A percentile compares a stretch with the other conserved stretches of the same genome.
phyloP scores from a whole-genome alignment of 2,797 vertebrate genomes.

The Phrynocephalus guinanensis region DNA sequence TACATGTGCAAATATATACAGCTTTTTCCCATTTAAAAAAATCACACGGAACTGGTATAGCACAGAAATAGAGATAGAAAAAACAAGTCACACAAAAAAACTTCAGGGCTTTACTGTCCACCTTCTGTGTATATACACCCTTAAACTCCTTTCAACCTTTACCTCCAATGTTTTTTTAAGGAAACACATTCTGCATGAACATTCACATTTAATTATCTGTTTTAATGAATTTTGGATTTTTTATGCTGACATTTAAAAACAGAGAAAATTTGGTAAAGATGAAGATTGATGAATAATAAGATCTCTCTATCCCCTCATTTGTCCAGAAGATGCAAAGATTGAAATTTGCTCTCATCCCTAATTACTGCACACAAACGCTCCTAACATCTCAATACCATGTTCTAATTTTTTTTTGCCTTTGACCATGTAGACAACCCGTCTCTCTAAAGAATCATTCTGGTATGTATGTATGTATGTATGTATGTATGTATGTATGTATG shows the following conservation, averaged over 20 bases:
- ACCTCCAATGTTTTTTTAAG: neutral
- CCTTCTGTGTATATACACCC: neutral
- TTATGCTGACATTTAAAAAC: neutral
- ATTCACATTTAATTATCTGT: neutral
- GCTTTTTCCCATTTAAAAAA: neutral
- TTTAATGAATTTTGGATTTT: neutral
- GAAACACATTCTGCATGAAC: neutral
- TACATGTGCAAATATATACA: neutral
- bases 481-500: no score
- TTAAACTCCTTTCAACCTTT: neutral
- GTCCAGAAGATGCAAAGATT: neutral
- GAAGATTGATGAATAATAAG: neutral
- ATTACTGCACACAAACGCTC: neutral
- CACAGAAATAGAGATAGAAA: neutral
- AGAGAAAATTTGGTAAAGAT: neutral
- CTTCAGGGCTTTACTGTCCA: neutral
- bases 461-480: no score
- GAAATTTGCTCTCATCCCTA: neutral
- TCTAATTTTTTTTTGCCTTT: neutral
- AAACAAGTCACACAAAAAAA: neutral
- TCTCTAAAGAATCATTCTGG: neutral
- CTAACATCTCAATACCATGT: neutral
- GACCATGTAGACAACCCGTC: neutral
- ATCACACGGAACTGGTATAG: neutral
- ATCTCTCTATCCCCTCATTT: neutral